Conservation (phyloP, 2,797 vertebrate species). For the Phrynocephalus forsythii region DNA sequence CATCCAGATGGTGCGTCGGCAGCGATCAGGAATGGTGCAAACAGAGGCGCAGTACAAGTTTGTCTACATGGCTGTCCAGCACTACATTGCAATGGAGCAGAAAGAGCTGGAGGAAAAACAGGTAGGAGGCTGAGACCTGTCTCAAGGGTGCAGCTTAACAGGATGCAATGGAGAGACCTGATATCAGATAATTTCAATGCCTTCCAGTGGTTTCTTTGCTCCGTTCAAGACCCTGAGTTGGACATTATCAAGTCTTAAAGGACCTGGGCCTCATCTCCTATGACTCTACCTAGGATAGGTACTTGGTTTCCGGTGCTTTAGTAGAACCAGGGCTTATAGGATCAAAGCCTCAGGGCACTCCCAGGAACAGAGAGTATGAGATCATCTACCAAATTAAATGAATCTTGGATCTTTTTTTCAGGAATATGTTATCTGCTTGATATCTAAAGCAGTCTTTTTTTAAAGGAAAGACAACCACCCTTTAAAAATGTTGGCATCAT, state of each 20-base stretch:
- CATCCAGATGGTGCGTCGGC: conserved; percentile 88
- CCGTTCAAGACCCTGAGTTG: background rate
- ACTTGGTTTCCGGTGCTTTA: too few species aligned
- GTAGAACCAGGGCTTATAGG: too few species aligned
- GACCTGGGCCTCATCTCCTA: too few species aligned
- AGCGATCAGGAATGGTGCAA: conserved; percentile 90
- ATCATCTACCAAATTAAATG: background rate
- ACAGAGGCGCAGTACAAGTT: conserved; percentile 91
- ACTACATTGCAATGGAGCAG: conserved; percentile 86
- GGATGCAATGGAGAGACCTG: background rate
- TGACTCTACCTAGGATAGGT: too few species aligned
- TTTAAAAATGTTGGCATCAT: background rate
- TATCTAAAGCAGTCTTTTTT: background rate
- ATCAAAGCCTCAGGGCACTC: too few species aligned
- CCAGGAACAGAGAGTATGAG: too few species aligned
- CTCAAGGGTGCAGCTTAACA: background rate
- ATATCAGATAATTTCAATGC: background rate
- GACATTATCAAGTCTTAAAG: background rate
- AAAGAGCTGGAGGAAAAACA: conserved; percentile 87
- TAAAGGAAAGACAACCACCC: too few species aligned
- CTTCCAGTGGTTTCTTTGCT: background rate
- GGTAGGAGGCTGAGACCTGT: conserved; percentile 57
- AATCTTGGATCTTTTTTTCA: background rate
- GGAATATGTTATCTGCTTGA: too few species aligned
- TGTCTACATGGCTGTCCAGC: conserved; percentile 89